A percentile compares a stretch with the other conserved stretches of the same genome.
Conservation (phyloP, 2,797 vertebrate genomes). For the Acipenser transmontanus region DNA sequence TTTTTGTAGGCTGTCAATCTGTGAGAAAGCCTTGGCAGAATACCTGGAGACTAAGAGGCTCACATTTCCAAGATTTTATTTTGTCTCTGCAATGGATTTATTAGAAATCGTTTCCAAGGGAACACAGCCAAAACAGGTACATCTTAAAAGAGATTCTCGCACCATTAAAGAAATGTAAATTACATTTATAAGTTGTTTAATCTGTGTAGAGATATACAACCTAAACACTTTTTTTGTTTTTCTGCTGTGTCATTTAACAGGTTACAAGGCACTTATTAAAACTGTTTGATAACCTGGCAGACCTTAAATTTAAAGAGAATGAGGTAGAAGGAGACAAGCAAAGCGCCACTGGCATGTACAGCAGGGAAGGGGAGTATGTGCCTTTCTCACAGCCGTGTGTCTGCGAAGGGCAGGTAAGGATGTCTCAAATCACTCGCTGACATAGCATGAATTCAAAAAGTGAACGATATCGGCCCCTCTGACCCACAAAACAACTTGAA, state of each 20-base stretch:
- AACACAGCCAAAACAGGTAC: conserved; percentile 59
- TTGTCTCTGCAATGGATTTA: conserved; percentile 65
- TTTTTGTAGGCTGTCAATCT: conserved; percentile 52
- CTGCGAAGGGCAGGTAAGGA: conserved; percentile 55
- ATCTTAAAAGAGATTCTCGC: neutral
- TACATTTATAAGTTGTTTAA: neutral
- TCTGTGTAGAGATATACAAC: conserved; percentile 5
- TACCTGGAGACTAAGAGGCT: conserved; percentile 64
- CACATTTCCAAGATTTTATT: conserved; percentile 59
- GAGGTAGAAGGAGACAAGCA: conserved; percentile 30
- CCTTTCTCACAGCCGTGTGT: conserved; percentile 54
- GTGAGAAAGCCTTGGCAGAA: conserved; percentile 64
- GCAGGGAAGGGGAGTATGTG: conserved; percentile 62
- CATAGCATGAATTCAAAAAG: no score
- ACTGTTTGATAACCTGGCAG: conserved; percentile 65
- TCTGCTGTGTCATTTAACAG: conserved; percentile 34
- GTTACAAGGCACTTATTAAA: conserved; percentile 67
- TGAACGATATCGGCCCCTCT: no score
- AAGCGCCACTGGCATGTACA: conserved; percentile 64
- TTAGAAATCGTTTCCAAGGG: conserved; percentile 71
- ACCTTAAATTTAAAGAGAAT: conserved; percentile 57
- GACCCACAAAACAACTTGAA: no score
- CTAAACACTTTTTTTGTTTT: neutral
- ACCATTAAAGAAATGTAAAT: neutral
- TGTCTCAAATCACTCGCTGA: no score